Evolutionary conservation across 1,140 invertebrate species (phyloP).

Genomic region (Heterodera schachtii): DNA sequence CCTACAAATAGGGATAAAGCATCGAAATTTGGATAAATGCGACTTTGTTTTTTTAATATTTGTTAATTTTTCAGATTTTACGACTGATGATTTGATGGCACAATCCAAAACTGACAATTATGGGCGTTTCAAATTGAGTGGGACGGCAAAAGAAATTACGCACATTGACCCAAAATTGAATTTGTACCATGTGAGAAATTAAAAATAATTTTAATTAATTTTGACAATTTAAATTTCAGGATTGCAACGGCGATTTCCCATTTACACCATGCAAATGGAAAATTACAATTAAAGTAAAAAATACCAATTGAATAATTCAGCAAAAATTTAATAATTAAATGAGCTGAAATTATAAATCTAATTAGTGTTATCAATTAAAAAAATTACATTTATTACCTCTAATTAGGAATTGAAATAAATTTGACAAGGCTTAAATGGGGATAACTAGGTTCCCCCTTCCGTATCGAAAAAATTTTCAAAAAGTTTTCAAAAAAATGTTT

Average conservation of each 20-base stretch:
- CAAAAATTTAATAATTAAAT: too few species aligned
- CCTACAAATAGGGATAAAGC: too few species aligned
- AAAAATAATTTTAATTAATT: background rate
- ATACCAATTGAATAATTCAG: background rate
- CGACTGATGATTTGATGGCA: constrained; percentile 51
- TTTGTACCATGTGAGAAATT: constrained; percentile 42
- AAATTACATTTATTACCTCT: too few species aligned
- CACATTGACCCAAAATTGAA: constrained; percentile 47
- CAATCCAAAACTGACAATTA: constrained; percentile 48
- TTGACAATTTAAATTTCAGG: background rate
- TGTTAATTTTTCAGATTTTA: background rate
- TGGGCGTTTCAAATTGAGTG: constrained; percentile 46
- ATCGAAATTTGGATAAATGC: too few species aligned
- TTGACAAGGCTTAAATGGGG: too few species aligned
- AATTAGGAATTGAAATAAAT: too few species aligned
- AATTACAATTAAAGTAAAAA: constrained; percentile 40
- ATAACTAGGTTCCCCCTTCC: too few species aligned
- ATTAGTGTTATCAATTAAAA: too few species aligned
- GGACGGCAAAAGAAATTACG: constrained; percentile 51
- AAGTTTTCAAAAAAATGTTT: too few species aligned
- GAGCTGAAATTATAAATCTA: too few species aligned
- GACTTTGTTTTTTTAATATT: too few species aligned
- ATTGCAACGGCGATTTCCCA: constrained; percentile 35
- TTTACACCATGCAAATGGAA: constrained; percentile 32
- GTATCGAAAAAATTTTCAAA: too few species aligned